phyloP scores from a whole-genome alignment of 2,113 vertebrate genomes.

The Pomatostomus ruficeps region DNA sequence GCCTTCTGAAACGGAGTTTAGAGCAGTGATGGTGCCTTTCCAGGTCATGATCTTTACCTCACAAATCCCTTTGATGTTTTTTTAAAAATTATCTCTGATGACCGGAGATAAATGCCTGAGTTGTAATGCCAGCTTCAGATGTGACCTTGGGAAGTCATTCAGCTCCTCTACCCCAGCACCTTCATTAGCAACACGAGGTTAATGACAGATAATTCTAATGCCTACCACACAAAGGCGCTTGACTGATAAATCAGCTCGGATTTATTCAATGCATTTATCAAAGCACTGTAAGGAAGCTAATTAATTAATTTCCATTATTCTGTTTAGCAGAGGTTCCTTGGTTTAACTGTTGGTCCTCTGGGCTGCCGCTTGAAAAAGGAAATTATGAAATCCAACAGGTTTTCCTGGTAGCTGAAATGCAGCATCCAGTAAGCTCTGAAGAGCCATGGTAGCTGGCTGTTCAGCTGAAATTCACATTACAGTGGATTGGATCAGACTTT shows the following conservation, averaged over 20 bases:
- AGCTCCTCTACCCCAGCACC: not conserved
- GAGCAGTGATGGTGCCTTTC: not conserved
- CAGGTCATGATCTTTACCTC: not conserved
- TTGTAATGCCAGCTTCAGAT: not conserved
- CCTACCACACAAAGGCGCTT: not conserved
- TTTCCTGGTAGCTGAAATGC: not conserved
- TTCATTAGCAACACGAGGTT: not conserved
- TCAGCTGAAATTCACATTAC: not conserved
- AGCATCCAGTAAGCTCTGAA: not conserved
- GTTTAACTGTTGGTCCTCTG: not conserved
- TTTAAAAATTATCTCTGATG: not conserved
- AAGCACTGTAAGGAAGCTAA: not conserved
- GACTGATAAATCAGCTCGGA: not conserved
- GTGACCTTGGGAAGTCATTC: slow-evolving; percentile 1
- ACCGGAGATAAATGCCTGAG: not conserved
- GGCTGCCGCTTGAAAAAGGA: not conserved
- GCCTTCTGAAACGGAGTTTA: not conserved
- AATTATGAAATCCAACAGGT: not conserved
- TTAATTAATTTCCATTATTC: not conserved
- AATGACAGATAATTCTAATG: not conserved
- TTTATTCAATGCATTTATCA: not conserved
- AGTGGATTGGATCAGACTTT: not conserved
- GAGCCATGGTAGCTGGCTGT: not conserved
- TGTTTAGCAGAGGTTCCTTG: not conserved
- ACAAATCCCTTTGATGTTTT: not conserved